Percentiles rank a stretch among this genome's conserved stretches.
Evolutionary conservation across 1,140 invertebrate species (phyloP).

Genomic region (Oryctes rhinoceros): DNA sequence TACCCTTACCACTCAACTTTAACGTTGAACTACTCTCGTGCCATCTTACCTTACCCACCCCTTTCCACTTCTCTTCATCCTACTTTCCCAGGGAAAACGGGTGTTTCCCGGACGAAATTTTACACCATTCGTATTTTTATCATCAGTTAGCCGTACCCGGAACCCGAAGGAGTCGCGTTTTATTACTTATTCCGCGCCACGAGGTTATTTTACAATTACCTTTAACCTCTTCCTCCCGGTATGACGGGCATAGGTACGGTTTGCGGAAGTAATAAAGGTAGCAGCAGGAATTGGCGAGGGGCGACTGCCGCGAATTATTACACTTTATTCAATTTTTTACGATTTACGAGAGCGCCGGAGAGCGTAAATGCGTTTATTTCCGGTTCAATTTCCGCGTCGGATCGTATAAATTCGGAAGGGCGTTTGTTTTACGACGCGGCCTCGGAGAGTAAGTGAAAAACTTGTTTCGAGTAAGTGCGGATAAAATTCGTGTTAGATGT

Average conservation of each 20-base stretch:
- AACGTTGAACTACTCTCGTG: too few relatives aligned
- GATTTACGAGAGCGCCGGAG: background rate
- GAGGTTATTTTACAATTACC: slow-evolving; percentile 18
- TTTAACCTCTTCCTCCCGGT: background rate
- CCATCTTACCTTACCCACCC: too few relatives aligned
- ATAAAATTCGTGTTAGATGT: background rate
- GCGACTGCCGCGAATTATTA: background rate
- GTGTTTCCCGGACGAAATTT: too few relatives aligned
- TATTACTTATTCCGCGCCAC: slow-evolving; percentile 8
- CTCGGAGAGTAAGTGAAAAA: background rate
- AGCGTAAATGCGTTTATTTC: slow-evolving; percentile 18
- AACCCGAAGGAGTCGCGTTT: background rate
- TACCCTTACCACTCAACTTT: too few relatives aligned
- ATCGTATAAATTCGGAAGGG: background rate
- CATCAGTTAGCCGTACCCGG: background rate
- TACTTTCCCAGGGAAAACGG: too few relatives aligned
- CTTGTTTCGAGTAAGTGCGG: background rate
- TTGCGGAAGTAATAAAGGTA: background rate
- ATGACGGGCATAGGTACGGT: background rate
- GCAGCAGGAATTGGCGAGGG: background rate
- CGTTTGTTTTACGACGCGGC: background rate
- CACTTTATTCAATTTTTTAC: slow-evolving; percentile 16
- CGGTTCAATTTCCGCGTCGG: slow-evolving; percentile 11
- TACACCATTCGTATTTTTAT: slow-evolving; percentile 1
- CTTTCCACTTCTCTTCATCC: too few relatives aligned